These are phyloP conservation scores for Drosophila ezoana DNA, from an alignment of 2,888 invertebrate genomes.

Conservation along the genomic window DNA sequence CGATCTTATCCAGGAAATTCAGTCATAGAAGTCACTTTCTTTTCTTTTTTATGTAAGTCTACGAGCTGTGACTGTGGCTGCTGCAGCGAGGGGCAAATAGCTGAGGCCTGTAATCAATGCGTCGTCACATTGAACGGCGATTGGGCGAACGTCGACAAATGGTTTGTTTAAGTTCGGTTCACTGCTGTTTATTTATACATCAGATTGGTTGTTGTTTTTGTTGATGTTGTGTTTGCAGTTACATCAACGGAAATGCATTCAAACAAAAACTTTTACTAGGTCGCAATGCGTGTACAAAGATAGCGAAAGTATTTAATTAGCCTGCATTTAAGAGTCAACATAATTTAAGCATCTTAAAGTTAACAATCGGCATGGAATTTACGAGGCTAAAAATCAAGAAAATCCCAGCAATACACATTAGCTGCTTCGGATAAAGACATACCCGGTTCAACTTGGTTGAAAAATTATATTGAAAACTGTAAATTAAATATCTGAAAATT, in stretches of 20 bases:
- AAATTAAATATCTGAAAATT: too few species aligned
- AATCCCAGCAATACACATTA: too few species aligned
- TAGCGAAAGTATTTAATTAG: constrained; percentile 38
- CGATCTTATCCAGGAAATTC: constrained; percentile 75
- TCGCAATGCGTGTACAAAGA: constrained; percentile 14
- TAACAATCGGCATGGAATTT: too few species aligned
- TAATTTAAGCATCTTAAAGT: not conserved
- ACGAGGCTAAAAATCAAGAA: too few species aligned
- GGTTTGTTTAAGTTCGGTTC: constrained; percentile 75
- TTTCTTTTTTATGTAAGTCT: constrained; percentile 17
- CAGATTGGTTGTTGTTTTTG: constrained; percentile 49
- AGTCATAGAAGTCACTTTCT: constrained; percentile 46
- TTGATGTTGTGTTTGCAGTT: constrained; percentile 21
- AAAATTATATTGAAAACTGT: too few species aligned
- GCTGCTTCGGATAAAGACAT: too few species aligned
- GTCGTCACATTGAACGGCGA: constrained; percentile 69
- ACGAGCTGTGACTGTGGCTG: constrained; percentile 3
- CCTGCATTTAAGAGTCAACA: constrained; percentile 28
- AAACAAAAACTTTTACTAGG: constrained; percentile 43
- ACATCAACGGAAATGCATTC: constrained; percentile 67
- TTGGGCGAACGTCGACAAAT: constrained; percentile 61
- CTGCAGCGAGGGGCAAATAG: constrained; percentile 2
- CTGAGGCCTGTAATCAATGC: constrained; percentile 72
- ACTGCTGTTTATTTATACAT: constrained; percentile 72
- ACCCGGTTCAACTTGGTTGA: too few species aligned